Base-by-base conservation (phyloP, 1,140 invertebrate species). In the Orussus abietinus region DNA sequence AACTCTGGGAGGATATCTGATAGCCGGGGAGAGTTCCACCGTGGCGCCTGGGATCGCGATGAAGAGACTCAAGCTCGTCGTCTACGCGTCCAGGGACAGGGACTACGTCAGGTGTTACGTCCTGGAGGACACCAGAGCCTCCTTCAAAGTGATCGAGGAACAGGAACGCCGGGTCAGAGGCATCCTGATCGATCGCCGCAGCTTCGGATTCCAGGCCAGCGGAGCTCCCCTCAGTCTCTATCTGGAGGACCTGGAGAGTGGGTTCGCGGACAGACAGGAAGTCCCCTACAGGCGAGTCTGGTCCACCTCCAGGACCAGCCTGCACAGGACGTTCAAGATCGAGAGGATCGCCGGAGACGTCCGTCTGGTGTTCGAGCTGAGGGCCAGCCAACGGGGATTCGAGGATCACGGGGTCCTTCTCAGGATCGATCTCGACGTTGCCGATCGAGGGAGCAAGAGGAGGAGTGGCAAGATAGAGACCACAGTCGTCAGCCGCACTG, bases 261-360 rank as follows among this genome's bases (percentile, higher is more conserved):
- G 86, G 18, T 44, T 44, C 12, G 38, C 42, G 9, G 42, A 86
- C 53, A 90, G 89, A 56, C 89, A 92, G 77, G 89, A 92, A 69
- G 91, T 95, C 52, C 88, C 89, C 14, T 94, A 94, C 64, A 80
- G 82, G 44, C 88, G 90, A 55, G 81, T 96, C 13, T 92, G 92
- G 87, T 84, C 84, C 47, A 85, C 85, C 4, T 82, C 83, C 51
- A 86, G 87, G 63, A 86, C 85, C 53, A 84, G 87, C 34, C 68
- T 92, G 11, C 88, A 90, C 56, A 91, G 88, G 66, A 88, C 86
- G 37, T 94, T 93, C 65, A 83, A 57, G 11, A 59, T 59, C 42
- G 57, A 59, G 34, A 60, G 56, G 31, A 48, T 47, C 1, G 29
- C 22, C 3, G 29, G 35, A 11, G 42, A 44, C 15, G 25, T 44